A percentile compares a stretch with the other conserved stretches of the same genome.
These are phyloP conservation scores for Tenodera sinensis DNA, from an alignment of 2,888 invertebrate genomes.

Conservation along the genomic window DNA sequence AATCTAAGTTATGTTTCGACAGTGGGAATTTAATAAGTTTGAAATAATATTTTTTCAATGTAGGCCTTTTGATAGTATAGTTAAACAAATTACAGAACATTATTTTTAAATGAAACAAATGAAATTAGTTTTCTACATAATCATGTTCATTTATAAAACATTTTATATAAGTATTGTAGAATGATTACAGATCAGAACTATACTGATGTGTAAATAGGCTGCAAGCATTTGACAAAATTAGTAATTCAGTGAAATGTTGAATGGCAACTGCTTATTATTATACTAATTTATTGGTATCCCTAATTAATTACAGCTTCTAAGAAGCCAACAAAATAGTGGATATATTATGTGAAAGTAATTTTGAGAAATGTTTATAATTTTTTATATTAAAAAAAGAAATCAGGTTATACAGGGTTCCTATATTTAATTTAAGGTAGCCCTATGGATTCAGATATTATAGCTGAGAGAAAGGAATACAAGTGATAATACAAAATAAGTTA, in stretches of 20 bases:
- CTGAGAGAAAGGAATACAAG: too few relatives aligned
- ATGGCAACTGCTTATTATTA: not conserved
- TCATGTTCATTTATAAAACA: slow-evolving; percentile 24
- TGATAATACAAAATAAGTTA: too few relatives aligned
- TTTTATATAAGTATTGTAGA: slow-evolving; percentile 23
- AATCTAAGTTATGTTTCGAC: slow-evolving; percentile 9
- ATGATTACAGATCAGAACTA: slow-evolving; percentile 16
- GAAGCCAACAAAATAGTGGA: not conserved
- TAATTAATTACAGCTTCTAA: not conserved
- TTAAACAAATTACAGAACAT: slow-evolving; percentile 14
- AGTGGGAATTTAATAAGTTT: slow-evolving; percentile 17
- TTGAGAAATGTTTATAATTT: not conserved
- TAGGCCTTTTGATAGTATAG: slow-evolving; percentile 12
- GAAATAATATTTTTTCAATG: slow-evolving; percentile 5
- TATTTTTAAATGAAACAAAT: slow-evolving; percentile 19
- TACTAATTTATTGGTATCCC: not conserved
- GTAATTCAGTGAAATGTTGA: not conserved
- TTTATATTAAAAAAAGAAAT: too few relatives aligned
- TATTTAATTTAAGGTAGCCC: too few relatives aligned
- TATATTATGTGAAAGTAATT: not conserved
- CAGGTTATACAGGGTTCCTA: too few relatives aligned
- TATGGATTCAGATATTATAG: too few relatives aligned
- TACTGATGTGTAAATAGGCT: slow-evolving; percentile 22
- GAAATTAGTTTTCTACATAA: slow-evolving; percentile 25
- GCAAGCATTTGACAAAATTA: slow-evolving; percentile 1